A percentile compares a stretch with the other conserved stretches of the same genome.
phyloP scores from a whole-genome alignment of 2,888 invertebrate species.

The Eurytoma californica region DNA sequence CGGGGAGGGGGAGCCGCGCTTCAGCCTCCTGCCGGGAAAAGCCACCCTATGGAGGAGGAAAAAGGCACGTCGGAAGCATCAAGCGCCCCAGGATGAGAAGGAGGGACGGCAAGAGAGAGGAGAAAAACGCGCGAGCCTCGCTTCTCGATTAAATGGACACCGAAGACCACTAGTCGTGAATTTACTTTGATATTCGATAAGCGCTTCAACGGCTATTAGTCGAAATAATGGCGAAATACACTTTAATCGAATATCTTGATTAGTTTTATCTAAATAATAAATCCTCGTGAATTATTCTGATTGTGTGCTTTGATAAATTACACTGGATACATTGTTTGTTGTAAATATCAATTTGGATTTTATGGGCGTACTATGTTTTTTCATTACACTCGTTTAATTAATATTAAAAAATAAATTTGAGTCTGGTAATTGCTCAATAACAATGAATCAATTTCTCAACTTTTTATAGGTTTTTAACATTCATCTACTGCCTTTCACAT shows the following conservation, averaged over 20 bases:
- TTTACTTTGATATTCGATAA: conserved; percentile 10
- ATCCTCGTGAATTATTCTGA: too few species aligned
- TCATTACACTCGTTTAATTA: too few species aligned
- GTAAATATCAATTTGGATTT: too few species aligned
- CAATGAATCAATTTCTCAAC: too few species aligned
- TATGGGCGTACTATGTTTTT: too few species aligned
- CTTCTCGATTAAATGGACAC: conserved; percentile 14
- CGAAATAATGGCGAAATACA: conserved; percentile 1
- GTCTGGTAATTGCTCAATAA: too few species aligned
- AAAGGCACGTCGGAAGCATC: background rate
- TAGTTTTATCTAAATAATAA: too few species aligned
- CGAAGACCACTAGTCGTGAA: background rate
- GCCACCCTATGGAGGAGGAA: conserved; percentile 4
- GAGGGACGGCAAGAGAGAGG: background rate
- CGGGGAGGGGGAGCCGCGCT: background rate
- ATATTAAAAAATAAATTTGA: too few species aligned
- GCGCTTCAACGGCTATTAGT: background rate
- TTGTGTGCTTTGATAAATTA: too few species aligned
- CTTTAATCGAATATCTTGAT: conserved; percentile 11
- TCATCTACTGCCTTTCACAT: too few species aligned
- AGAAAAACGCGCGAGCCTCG: background rate
- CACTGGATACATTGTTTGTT: too few species aligned
- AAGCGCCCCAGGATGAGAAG: background rate
- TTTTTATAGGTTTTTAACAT: too few species aligned
- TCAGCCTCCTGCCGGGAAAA: conserved; percentile 10